Evolutionary conservation across 2,113 vertebrate species (phyloP), one percentile per base, ranked within the genome.

Genomic region (Leucoraja erinaceus): DNA sequence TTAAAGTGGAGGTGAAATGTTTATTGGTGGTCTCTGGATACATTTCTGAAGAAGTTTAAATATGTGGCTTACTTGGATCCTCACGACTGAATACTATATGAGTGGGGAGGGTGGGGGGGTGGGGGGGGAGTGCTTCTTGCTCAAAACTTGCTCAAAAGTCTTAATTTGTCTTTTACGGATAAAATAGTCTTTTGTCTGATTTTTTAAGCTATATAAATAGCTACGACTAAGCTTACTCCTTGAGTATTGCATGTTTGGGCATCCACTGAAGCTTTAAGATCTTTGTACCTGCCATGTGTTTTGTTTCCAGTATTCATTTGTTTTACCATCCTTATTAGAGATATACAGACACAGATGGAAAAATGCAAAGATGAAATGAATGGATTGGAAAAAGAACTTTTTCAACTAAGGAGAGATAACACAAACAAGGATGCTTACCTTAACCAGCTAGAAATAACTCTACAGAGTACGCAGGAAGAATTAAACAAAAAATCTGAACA

Each of bases 381-480:
- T 84, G 94, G 94, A 94, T 96, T 95, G 95, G 97, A 97, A 94
- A 96, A 95, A 95, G 95, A 96, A 93, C 90, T 97, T 92, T 94
- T 96, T 93, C 96, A 96, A 54, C 95, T 98, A 70, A 97, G 97
- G 61, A 93, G 86, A 66, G 97, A 98, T 94, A 97, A 95, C 33
- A 96, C 98, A 96, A 96, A 95, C 79, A 98, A 98, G 95, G 94
- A 96, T 14, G 94, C 95, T 10, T 97, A 97, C 93, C 95, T 99
- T 25, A 96, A 94, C 93, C 97, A 98, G 77, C 95, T 99, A 96
- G 96, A 97, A 94, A 96, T 97, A 94, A 96, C 95, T 95, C 95
- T 99, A 94, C 96, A 97, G 94, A 96, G 98, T 94, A 98, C 97
- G 94, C 97, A 95, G 94, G 95, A 93, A 94, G 95, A 98, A 93